Percentiles rank a stretch among this genome's conserved stretches.
Evolutionary conservation across 1,140 invertebrate genomes (phyloP).

Genomic region (Sitobion miscanthi): DNA sequence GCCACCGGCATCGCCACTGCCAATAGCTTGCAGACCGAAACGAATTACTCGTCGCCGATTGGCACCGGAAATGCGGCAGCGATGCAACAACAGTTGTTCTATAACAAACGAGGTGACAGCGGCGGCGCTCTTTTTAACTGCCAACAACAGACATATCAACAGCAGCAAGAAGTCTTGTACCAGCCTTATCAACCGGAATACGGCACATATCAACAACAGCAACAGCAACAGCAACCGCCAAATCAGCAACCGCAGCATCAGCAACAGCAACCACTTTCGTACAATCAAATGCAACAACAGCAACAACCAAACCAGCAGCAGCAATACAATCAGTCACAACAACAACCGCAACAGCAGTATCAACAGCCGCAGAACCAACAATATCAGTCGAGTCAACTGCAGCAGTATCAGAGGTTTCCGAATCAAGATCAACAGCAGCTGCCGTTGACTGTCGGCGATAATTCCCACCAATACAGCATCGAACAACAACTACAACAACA

Average conservation of each 20-base stretch:
- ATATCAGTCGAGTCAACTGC: too few relatives aligned
- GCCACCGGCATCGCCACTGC: not conserved
- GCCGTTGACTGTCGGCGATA: too few relatives aligned
- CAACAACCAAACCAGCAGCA: slow-evolving; percentile 20
- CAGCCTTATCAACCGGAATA: slow-evolving; percentile 58
- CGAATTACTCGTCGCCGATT: not conserved
- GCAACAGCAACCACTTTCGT: slow-evolving; percentile 8
- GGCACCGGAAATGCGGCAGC: not conserved
- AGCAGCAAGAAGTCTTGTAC: slow-evolving; percentile 25
- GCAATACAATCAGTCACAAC: not conserved
- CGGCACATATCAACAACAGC: slow-evolving; percentile 23
- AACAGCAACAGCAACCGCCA: slow-evolving; percentile 36
- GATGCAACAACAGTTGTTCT: not conserved
- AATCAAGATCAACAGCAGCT: too few relatives aligned
- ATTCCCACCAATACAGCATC: too few relatives aligned
- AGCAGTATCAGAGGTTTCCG: too few relatives aligned
- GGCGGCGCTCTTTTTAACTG: not conserved
- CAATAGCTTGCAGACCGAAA: not conserved
- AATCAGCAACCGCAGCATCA: slow-evolving; percentile 32
- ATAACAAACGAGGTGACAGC: not conserved
- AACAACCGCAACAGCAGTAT: not conserved
- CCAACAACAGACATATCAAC: slow-evolving; percentile 40
- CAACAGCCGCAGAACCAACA: too few relatives aligned
- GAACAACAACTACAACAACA: not conserved
- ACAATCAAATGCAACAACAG: slow-evolving; percentile 31